Evolutionary conservation across 2,888 invertebrate species (phyloP).

Genomic region (Entomobrya proxima): DNA sequence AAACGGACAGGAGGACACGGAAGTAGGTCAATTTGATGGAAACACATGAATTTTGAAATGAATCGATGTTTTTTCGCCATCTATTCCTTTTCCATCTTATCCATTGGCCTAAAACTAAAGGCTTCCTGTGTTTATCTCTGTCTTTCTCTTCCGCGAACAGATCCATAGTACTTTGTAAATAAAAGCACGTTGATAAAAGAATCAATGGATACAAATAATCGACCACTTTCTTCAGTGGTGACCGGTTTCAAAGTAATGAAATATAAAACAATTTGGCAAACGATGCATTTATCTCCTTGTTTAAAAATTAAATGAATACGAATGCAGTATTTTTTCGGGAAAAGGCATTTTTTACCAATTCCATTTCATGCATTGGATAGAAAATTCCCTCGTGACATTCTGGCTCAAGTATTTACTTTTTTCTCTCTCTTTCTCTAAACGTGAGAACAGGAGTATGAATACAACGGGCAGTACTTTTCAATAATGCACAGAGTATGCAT

Average conservation of each 20-base stretch:
- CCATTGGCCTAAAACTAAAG: neutral
- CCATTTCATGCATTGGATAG: neutral
- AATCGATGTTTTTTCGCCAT: slow-evolving; percentile 45
- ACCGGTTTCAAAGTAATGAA: too few species aligned
- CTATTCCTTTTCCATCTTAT: neutral
- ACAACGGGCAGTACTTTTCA: neutral
- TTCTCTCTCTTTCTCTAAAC: neutral
- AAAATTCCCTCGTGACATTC: neutral
- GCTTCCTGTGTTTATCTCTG: neutral
- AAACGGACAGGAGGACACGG: neutral
- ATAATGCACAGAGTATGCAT: neutral
- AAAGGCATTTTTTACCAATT: too few species aligned
- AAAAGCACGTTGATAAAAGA: too few species aligned
- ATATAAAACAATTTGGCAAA: too few species aligned
- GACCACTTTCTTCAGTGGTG: too few species aligned
- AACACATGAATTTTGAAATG: slow-evolving; percentile 65
- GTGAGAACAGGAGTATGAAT: neutral
- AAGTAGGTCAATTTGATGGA: slow-evolving; percentile 61
- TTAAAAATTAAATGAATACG: too few species aligned
- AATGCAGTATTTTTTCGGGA: too few species aligned
- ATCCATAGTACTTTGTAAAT: too few species aligned
- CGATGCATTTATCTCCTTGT: too few species aligned
- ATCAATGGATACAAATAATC: too few species aligned
- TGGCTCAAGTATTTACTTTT: slow-evolving; percentile 3
- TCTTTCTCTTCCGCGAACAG: neutral